Evolutionary conservation across 35 echinoderm and acorn worm genomes (phyloP), one percentile per base, ranked within the genome.

Genomic region (Ophioderma brevispina): DNA sequence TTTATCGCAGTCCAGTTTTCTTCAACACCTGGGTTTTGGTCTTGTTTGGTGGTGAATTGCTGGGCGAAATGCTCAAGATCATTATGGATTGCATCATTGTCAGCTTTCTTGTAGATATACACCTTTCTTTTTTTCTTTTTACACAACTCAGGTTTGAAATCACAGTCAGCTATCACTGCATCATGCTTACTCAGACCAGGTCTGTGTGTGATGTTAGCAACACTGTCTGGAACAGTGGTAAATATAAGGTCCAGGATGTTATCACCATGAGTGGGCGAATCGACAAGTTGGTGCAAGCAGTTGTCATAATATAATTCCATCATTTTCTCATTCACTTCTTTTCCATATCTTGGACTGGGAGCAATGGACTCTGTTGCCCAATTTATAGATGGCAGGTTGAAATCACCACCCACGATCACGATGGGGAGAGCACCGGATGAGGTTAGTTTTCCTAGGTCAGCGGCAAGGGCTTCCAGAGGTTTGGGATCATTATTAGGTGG

Each of bases 201-300:
- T 18, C 75, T 64, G 19, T 39, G 86, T 30, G 31, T 55, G 11
- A 83, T 63, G 11, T 84, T 90, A 1, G 49, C 76, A 40, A 90
- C 84, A 23, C 63, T 33, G 37, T 90, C 89, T 82, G 89, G 81
- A 34, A 63, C 55, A 18, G 89, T 90, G 25, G 81, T 84, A 32
- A 90, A 84, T 0, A 79, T 14, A 0, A 90, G 55, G 32, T 90
- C 89, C 31, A 84, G 63, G 56, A 90, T 90, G 56, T 84, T 90
- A 40, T 76, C 80, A 2, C 50, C 89, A 34, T 38, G 35, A 8
- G 81, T 55, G 28, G 79, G 64, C 13, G 11, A 25, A 25, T 32
- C 31, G n/a, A 86, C 52, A 25, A 70, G 32, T 76, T 86, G 84
- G 15, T 50, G 41, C 11, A 84, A 33, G 32, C 40, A 28, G 82